Percentiles rank a stretch among this genome's conserved stretches.
phyloP scores from a whole-genome alignment of 2,797 vertebrate genomes.

The Sebastes dallii region DNA sequence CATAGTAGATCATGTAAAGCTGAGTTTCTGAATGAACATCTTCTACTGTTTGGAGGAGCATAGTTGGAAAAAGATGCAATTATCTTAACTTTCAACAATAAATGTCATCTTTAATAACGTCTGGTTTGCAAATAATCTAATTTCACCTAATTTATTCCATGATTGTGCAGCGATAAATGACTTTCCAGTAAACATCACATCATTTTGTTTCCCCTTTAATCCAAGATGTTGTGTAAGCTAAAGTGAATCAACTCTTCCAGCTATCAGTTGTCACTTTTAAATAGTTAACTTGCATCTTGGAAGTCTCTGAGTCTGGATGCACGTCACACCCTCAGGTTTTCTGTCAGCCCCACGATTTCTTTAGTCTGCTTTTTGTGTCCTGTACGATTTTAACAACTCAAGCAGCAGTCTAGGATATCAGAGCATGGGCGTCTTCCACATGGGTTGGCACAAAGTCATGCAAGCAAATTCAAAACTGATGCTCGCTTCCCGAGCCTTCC shows the following conservation, averaged over 20 bases:
- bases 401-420: slow-evolving; percentile 23
- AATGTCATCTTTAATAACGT: neutral
- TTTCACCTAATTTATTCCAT: neutral
- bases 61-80: neutral
- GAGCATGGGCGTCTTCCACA: slow-evolving; percentile 49
- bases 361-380: neutral
- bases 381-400: slow-evolving; percentile 22
- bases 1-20: neutral
- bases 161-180: neutral
- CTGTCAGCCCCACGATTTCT: slow-evolving; percentile 23
- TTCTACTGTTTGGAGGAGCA: neutral
- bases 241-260: neutral
- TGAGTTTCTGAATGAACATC: slow-evolving; percentile 7
- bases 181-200: neutral
- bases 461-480: slow-evolving; percentile 62
- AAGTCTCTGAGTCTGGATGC: slow-evolving; percentile 7
- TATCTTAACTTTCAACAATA: neutral
- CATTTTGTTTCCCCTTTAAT: neutral
- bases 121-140: neutral
- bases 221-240: neutral
- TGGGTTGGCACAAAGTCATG: slow-evolving; percentile 51
- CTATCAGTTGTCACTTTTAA: neutral
- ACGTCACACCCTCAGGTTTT: slow-evolving; percentile 10
- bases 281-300: slow-evolving; percentile 3
- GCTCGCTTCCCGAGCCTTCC: slow-evolving; percentile 20